Conservation (phyloP, 2,797 vertebrate genomes). For the Semotilus atromaculatus region DNA sequence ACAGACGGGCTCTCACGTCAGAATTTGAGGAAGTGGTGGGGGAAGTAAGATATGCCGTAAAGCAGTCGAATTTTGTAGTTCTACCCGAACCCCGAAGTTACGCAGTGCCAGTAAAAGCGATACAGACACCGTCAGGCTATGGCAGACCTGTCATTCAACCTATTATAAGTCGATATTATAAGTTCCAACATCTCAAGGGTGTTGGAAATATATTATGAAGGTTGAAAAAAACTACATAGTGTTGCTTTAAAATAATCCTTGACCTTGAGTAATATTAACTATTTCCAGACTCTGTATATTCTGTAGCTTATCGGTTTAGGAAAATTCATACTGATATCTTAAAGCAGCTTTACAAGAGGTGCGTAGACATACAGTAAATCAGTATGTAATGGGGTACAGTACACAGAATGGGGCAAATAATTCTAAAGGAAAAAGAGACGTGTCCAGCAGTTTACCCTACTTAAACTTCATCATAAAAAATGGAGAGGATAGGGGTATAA, state of each 20-base stretch:
- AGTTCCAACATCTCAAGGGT: too few species aligned
- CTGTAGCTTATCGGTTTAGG: background rate
- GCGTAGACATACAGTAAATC: background rate
- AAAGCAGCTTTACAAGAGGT: background rate
- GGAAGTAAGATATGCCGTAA: too few species aligned
- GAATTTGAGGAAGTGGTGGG: too few species aligned
- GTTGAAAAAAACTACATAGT: too few species aligned
- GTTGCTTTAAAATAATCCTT: background rate
- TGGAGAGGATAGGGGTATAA: conserved; percentile 62
- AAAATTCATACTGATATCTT: conserved; percentile 6
- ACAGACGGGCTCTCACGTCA: too few species aligned
- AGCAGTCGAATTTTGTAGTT: too few species aligned
- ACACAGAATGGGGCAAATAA: conserved; percentile 6
- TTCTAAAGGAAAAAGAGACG: conserved; percentile 10
- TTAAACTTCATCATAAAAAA: conserved; percentile 64
- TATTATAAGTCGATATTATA: too few species aligned
- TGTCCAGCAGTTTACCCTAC: conserved; percentile 49
- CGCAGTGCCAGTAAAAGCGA: too few species aligned
- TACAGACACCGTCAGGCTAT: too few species aligned
- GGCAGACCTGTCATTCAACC: too few species aligned
- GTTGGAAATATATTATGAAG: too few species aligned
- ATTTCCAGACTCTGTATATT: background rate
- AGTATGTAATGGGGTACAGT: background rate
- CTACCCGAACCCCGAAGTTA: too few species aligned
- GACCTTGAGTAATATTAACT: background rate